Percentiles rank a stretch among this genome's conserved stretches.
These are phyloP conservation scores for Lontra canadensis DNA, from an alignment of 2,113 vertebrate species.

Conservation along the genomic window DNA sequence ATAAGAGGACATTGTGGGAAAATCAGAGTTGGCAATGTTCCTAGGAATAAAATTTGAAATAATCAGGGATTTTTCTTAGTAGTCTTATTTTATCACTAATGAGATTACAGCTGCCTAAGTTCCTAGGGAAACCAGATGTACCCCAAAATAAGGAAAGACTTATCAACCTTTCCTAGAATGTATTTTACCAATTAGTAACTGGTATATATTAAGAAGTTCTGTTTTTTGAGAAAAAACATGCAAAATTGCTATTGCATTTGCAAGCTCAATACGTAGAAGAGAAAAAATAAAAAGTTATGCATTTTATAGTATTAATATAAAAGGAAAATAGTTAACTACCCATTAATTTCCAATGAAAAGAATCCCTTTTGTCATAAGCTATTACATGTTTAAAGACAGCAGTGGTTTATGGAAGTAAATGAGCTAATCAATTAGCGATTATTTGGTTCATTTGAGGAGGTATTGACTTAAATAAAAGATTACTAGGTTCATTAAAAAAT, in stretches of 20 bases:
- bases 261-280: background rate
- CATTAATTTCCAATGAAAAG: constrained; percentile 72
- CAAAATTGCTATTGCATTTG: constrained; percentile 18
- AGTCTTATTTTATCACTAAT: background rate
- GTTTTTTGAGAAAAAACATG: background rate
- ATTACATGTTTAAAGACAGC: constrained; percentile 65
- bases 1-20: background rate
- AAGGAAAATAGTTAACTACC: constrained; percentile 69
- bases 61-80: background rate
- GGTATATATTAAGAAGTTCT: background rate
- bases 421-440: constrained; percentile 81
- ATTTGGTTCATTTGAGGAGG: constrained; percentile 79
- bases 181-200: background rate
- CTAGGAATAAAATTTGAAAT: constrained; percentile 10
- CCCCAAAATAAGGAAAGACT: background rate
- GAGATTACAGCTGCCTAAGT: background rate
- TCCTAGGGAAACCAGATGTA: background rate
- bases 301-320: constrained; percentile 57
- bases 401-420: constrained; percentile 75
- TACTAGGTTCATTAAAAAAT: constrained; percentile 74
- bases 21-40: background rate
- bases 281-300: constrained; percentile 57
- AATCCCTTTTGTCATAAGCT: constrained; percentile 51
- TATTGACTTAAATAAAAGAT: constrained; percentile 82
- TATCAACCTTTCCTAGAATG: background rate